phyloP scores from a whole-genome alignment of 2,797 vertebrate genomes.

The Poecilia gillii region DNA sequence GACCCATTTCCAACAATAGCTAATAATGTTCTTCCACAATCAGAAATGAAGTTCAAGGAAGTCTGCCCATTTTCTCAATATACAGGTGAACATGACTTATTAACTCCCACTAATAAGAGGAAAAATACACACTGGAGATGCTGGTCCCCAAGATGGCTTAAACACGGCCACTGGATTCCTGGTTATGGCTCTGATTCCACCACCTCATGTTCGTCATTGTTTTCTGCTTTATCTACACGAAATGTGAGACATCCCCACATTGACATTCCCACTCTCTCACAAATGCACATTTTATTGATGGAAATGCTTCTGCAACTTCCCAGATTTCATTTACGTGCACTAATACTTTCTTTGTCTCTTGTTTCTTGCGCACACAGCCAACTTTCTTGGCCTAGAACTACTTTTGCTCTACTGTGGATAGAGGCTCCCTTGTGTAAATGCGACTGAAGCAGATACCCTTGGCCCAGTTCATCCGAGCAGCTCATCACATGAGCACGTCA shows the following conservation, averaged over 20 bases:
- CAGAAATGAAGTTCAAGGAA: not conserved
- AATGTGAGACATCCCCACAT: slow-evolving; percentile 11
- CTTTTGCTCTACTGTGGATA: slow-evolving; percentile 51
- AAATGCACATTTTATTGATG: slow-evolving; percentile 31
- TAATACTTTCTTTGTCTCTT: slow-evolving; percentile 17
- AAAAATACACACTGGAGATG: not conserved
- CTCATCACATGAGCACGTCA: slow-evolving; percentile 46
- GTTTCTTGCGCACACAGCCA: slow-evolving; percentile 20
- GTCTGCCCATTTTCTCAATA: not conserved
- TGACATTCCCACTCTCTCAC: slow-evolving; percentile 14
- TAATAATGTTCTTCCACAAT: not conserved
- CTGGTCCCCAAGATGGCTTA: not conserved
- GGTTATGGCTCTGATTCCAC: not conserved
- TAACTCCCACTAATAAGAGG: too few species aligned
- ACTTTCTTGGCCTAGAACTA: slow-evolving; percentile 65
- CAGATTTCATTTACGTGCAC: slow-evolving; percentile 8
- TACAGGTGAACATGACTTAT: not conserved
- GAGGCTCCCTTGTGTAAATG: slow-evolving; percentile 56
- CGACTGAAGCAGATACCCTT: slow-evolving; percentile 61
- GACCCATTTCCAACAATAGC: not conserved
- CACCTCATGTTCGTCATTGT: not conserved
- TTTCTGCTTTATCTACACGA: slow-evolving; percentile 33
- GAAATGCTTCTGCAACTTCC: slow-evolving; percentile 3
- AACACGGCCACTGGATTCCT: not conserved
- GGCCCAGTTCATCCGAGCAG: slow-evolving; percentile 63